These are phyloP conservation scores for Sitodiplosis mosellana DNA, from an alignment of 1,140 invertebrate species.

Conservation along the genomic window DNA sequence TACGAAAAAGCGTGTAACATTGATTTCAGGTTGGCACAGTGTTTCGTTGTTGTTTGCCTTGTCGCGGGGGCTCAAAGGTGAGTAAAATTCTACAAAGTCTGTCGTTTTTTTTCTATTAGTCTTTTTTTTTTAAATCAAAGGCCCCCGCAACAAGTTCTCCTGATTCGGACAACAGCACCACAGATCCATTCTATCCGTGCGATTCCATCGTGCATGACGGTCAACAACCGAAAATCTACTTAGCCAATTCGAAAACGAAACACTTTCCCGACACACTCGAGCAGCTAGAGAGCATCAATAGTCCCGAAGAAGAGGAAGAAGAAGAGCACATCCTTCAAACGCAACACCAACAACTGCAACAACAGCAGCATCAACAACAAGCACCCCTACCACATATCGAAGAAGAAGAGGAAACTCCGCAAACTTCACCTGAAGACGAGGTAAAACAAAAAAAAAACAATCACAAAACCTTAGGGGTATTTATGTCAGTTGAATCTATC, in stretches of 20 bases:
- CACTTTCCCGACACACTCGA: not conserved
- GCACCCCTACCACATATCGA: slow-evolving; percentile 37
- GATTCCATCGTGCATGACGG: not conserved
- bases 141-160: slow-evolving; percentile 30
- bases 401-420: slow-evolving; percentile 33
- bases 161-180: slow-evolving; percentile 9
- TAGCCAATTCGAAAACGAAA: too few species aligned
- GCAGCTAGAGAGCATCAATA: slow-evolving; percentile 2
- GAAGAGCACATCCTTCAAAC: slow-evolving; percentile 19
- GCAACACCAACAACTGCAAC: slow-evolving; percentile 26
- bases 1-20: not conserved
- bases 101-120: too few species aligned
- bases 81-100: too few species aligned
- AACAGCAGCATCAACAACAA: slow-evolving; percentile 22
- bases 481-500: too few species aligned
- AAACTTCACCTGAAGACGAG: slow-evolving; percentile 26
- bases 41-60: slow-evolving; percentile 45
- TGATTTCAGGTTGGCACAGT: slow-evolving; percentile 27
- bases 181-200: not conserved
- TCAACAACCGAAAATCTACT: too few species aligned
- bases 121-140: too few species aligned
- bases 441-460: too few species aligned
- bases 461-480: too few species aligned
- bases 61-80: slow-evolving; percentile 41
- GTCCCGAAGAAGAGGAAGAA: slow-evolving; percentile 1